phyloP scores from a whole-genome alignment of 2,113 vertebrate genomes.

The Paramormyrops kingsleyae region DNA sequence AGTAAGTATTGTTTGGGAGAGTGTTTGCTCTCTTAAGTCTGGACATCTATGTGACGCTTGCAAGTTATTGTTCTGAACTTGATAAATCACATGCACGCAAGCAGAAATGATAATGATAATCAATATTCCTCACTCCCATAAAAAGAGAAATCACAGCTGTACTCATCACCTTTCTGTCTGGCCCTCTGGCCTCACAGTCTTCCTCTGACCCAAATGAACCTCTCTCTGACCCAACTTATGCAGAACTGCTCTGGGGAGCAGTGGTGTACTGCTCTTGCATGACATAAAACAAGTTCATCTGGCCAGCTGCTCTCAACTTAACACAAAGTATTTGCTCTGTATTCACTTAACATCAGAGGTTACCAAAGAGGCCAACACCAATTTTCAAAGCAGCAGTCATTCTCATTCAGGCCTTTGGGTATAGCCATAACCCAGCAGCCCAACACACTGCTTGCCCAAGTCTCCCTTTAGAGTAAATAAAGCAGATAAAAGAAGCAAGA shows the following conservation, averaged over 20 bases:
- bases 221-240: background rate
- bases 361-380: background rate
- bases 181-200: background rate
- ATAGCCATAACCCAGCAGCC: background rate
- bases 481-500: background rate
- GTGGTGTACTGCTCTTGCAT: background rate
- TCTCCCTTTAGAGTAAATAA: background rate
- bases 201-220: background rate
- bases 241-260: background rate
- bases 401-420: background rate
- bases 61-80: background rate
- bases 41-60: background rate
- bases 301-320: background rate
- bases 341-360: background rate
- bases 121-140: background rate
- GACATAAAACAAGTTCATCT: background rate
- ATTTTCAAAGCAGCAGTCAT: background rate
- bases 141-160: background rate
- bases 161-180: background rate
- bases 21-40: background rate
- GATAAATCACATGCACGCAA: background rate
- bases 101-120: background rate
- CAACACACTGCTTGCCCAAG: background rate
- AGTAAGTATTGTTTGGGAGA: background rate
- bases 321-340: background rate